A percentile compares a stretch with the other conserved stretches of the same genome.
Evolutionary conservation across 2,888 invertebrate species (phyloP).

Genomic region (Sicus ferrugineus): DNA sequence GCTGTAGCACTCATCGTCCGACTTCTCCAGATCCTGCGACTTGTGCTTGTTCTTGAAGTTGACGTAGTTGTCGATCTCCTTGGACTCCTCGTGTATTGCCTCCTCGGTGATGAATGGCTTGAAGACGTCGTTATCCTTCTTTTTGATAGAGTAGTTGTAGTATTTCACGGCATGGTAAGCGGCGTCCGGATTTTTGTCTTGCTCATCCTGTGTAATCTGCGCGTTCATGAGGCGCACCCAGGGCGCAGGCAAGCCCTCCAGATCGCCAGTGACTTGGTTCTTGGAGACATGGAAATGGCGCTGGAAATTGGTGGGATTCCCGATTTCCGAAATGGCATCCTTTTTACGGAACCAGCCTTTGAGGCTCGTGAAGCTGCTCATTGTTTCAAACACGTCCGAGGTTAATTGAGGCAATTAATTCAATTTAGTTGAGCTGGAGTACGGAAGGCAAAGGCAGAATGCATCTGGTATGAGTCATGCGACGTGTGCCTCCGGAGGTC

Average conservation of each 20-base stretch:
- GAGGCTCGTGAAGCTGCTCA: slow-evolving; percentile 58
- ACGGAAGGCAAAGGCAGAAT: slow-evolving; percentile 18
- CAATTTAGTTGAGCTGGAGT: slow-evolving; percentile 15
- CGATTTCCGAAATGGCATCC: slow-evolving; percentile 69
- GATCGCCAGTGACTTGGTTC: slow-evolving; percentile 80
- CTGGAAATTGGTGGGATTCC: slow-evolving; percentile 84
- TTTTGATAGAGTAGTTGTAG: slow-evolving; percentile 87
- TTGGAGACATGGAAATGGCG: slow-evolving; percentile 88
- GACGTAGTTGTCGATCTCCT: slow-evolving; percentile 80
- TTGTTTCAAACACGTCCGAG: slow-evolving; percentile 37
- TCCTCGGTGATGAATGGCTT: slow-evolving; percentile 85
- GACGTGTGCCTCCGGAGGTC: slow-evolving; percentile 35
- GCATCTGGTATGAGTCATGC: slow-evolving; percentile 43
- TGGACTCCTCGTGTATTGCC: slow-evolving; percentile 82
- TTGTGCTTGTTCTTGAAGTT: slow-evolving; percentile 77
- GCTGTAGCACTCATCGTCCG: slow-evolving; percentile 66
- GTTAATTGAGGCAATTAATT: slow-evolving; percentile 26
- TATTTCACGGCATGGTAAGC: slow-evolving; percentile 90
- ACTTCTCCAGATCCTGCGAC: slow-evolving; percentile 67
- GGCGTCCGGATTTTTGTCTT: slow-evolving; percentile 88
- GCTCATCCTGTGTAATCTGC: slow-evolving; percentile 86
- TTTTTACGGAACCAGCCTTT: slow-evolving; percentile 63
- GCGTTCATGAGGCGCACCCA: slow-evolving; percentile 83
- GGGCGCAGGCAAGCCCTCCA: slow-evolving; percentile 85
- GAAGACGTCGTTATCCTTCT: slow-evolving; percentile 77